Conservation (phyloP, 1,140 invertebrate genomes). For the Andrena cerasifolii region DNA sequence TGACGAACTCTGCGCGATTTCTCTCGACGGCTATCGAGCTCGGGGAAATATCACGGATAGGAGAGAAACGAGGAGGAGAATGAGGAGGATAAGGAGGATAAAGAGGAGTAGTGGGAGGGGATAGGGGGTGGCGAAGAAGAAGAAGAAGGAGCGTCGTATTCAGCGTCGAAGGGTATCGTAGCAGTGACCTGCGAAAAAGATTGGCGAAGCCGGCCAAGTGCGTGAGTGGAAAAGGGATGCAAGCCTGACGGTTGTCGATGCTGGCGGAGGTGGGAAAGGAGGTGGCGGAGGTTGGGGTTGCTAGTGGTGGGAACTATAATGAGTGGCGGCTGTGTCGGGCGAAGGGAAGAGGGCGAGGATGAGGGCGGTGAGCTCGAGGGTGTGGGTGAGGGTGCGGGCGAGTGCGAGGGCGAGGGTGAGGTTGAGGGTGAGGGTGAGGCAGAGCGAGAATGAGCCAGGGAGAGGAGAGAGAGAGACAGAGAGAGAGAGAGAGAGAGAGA, state of each 20-base stretch:
- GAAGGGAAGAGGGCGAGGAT: constrained; percentile 53
- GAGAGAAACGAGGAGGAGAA: background rate
- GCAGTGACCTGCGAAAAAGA: constrained; percentile 50
- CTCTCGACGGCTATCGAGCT: constrained; percentile 12
- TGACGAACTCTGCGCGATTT: constrained; percentile 40
- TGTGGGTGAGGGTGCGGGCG: constrained; percentile 37
- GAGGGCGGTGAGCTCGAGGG: constrained; percentile 38
- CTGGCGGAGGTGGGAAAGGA: constrained; percentile 64
- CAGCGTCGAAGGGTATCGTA: constrained; percentile 40
- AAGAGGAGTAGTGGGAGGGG: background rate
- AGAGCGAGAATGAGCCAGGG: constrained; percentile 29
- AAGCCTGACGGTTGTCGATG: constrained; percentile 49
- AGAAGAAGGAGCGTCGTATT: constrained; percentile 1
- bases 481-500: constrained; percentile 10
- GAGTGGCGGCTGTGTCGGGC: constrained; percentile 73
- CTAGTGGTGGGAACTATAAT: constrained; percentile 76
- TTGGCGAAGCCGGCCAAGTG: constrained; percentile 59
- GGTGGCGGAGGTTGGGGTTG: constrained; percentile 61
- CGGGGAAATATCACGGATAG: constrained; percentile 4
- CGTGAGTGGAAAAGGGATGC: constrained; percentile 55
- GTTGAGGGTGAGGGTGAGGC: constrained; percentile 23
- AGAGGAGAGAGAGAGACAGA: constrained; percentile 29
- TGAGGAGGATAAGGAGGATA: background rate
- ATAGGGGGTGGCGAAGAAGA: background rate
- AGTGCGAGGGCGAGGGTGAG: constrained; percentile 16